Evolutionary conservation across 1,140 invertebrate genomes (phyloP).

Genomic region (Aphelinus certus): DNA sequence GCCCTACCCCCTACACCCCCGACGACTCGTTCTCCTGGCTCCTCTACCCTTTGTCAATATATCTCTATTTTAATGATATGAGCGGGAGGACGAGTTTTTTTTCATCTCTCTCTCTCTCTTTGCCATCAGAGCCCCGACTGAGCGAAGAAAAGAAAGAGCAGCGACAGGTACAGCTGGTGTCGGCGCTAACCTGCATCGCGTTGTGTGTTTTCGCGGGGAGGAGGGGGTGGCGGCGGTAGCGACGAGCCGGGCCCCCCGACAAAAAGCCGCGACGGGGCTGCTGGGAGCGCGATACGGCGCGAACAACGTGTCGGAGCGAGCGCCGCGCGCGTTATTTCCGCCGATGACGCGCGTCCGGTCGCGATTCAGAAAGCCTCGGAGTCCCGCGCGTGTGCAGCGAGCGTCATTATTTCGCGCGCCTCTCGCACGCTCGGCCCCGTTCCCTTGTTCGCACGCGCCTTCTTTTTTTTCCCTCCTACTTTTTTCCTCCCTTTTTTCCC

Average conservation of each 20-base stretch:
- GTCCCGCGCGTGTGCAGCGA: no score
- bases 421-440: no score
- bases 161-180: not conserved
- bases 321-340: slow-evolving; percentile 12
- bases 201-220: no score
- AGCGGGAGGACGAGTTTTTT: slow-evolving; percentile 25
- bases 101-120: slow-evolving; percentile 5
- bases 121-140: slow-evolving; percentile 12
- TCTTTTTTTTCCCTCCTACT: slow-evolving; percentile 10
- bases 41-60: slow-evolving; percentile 37
- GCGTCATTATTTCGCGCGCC: slow-evolving; percentile 42
- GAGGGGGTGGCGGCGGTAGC: no score
- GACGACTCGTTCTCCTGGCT: not conserved
- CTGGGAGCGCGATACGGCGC: not conserved
- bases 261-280: not conserved
- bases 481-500: slow-evolving; percentile 12
- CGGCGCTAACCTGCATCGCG: no score
- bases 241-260: no score
- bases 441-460: not conserved
- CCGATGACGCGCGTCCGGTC: slow-evolving; percentile 42
- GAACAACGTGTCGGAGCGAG: not conserved
- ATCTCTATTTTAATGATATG: slow-evolving; percentile 66
- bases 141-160: slow-evolving; percentile 2
- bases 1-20: slow-evolving; percentile 28
- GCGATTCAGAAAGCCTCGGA: slow-evolving; percentile 36